These are phyloP conservation scores for Fistularia commersonii DNA, from an alignment of 2,797 vertebrate species.

Conservation along the genomic window DNA sequence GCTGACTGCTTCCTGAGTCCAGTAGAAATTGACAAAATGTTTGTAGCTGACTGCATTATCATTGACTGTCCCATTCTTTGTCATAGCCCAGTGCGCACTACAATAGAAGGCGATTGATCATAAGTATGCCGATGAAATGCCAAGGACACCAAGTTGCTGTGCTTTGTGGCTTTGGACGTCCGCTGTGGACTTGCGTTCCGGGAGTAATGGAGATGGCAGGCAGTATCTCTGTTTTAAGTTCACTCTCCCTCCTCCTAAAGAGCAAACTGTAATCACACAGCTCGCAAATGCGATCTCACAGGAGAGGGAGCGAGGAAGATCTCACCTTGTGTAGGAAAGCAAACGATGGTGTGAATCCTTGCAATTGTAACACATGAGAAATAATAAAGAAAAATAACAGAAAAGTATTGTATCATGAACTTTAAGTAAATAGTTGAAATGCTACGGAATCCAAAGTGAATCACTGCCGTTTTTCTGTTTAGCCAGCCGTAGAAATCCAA, in stretches of 20 bases:
- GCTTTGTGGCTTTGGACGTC: slow-evolving; percentile 18
- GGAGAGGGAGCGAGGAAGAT: slow-evolving; percentile 3
- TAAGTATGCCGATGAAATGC: slow-evolving; percentile 27
- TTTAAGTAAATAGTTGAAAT: too few relatives aligned
- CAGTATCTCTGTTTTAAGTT: slow-evolving; percentile 39
- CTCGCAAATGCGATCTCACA: slow-evolving; percentile 32
- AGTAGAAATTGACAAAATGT: slow-evolving; percentile 29
- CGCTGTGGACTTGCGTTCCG: not conserved
- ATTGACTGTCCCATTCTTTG: slow-evolving; percentile 34
- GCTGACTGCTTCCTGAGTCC: slow-evolving; percentile 15
- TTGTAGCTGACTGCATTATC: slow-evolving; percentile 29
- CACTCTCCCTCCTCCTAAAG: slow-evolving; percentile 33
- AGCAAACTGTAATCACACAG: slow-evolving; percentile 42
- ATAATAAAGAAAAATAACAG: too few relatives aligned
- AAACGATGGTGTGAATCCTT: not conserved
- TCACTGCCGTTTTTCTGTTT: too few relatives aligned
- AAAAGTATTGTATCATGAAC: too few relatives aligned
- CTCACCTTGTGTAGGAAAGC: slow-evolving; percentile 33
- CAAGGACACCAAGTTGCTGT: slow-evolving; percentile 23
- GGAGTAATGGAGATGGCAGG: slow-evolving; percentile 8
- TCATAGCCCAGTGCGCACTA: slow-evolving; percentile 19
- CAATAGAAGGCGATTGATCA: slow-evolving; percentile 33
- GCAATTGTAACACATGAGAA: too few relatives aligned
- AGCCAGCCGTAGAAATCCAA: too few relatives aligned
- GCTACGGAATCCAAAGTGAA: too few relatives aligned